These are phyloP conservation scores for Brachystomella parvula DNA, from an alignment of 1,140 invertebrate genomes.

Conservation along the genomic window DNA sequence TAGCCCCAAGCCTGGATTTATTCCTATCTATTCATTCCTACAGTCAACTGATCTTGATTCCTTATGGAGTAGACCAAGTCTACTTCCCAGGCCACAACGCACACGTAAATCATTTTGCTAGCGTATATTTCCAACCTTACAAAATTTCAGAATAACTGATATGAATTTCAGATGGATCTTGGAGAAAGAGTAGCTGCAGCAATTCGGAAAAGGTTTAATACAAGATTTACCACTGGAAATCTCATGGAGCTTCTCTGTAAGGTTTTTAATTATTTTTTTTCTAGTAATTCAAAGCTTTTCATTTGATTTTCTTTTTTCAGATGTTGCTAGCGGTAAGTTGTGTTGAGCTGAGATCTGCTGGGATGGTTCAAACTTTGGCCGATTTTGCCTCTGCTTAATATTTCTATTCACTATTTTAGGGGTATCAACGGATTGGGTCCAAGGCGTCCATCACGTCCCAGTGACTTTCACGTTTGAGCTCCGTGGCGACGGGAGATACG, in stretches of 20 bases:
- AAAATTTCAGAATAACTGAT: not conserved
- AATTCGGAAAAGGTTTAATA: constrained; percentile 57
- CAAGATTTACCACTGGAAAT: constrained; percentile 62
- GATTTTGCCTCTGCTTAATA: not conserved
- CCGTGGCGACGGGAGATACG: constrained; percentile 59
- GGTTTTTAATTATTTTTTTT: not conserved
- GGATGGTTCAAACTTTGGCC: not conserved
- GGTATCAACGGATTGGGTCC: constrained; percentile 85
- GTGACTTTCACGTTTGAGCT: constrained; percentile 73
- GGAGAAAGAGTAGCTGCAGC: constrained; percentile 58
- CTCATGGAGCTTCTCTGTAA: constrained; percentile 70
- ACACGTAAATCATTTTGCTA: constrained; percentile 46
- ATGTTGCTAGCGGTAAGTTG: not conserved
- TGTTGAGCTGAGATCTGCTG: not conserved
- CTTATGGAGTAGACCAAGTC: constrained; percentile 46
- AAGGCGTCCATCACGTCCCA: constrained; percentile 45
- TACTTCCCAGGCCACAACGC: constrained; percentile 49
- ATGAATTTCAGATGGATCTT: constrained; percentile 42
- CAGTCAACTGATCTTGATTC: constrained; percentile 58
- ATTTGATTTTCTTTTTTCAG: not conserved
- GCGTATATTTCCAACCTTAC: not conserved
- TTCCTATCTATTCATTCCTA: constrained; percentile 81
- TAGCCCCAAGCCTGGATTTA: constrained; percentile 52
- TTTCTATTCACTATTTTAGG: constrained; percentile 51
- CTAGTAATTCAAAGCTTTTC: not conserved